phyloP scores from a whole-genome alignment of 2,888 invertebrate species.

The Synergus umbraculus region DNA sequence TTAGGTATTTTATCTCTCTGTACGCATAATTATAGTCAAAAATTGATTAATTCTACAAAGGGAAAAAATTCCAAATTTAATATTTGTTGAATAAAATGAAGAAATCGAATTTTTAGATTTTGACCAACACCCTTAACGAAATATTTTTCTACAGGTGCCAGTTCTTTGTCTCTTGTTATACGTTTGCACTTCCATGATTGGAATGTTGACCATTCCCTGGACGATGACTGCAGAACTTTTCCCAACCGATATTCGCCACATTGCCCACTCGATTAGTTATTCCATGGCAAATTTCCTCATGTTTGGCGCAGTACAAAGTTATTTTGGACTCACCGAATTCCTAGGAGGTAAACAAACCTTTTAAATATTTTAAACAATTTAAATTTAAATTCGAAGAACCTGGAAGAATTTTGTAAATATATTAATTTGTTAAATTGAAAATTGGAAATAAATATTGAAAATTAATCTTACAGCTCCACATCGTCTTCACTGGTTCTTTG shows the following conservation, averaged over 20 bases:
- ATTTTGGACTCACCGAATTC: slow-evolving; percentile 68
- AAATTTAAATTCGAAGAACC: too few relatives aligned
- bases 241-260: slow-evolving; percentile 81
- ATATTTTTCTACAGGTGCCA: slow-evolving; percentile 72
- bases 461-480: slow-evolving; percentile 75
- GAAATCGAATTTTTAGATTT: too few relatives aligned
- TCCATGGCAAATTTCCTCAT: slow-evolving; percentile 80
- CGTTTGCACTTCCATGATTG: slow-evolving; percentile 81
- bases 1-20: too few relatives aligned
- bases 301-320: slow-evolving; percentile 81
- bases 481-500: slow-evolving; percentile 80
- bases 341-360: slow-evolving; percentile 66
- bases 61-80: too few relatives aligned
- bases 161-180: slow-evolving; percentile 79
- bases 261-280: slow-evolving; percentile 81
- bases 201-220: slow-evolving; percentile 82
- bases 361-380: background rate
- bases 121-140: background rate
- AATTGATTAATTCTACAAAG: too few relatives aligned
- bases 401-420: too few relatives aligned
- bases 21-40: too few relatives aligned
- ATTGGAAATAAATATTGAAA: background rate
- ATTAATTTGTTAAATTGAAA: too few relatives aligned
- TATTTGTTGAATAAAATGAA: too few relatives aligned
- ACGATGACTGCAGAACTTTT: slow-evolving; percentile 84